phyloP scores from a whole-genome alignment of 2,888 invertebrate genomes.

The Therioaphis trifolii region DNA sequence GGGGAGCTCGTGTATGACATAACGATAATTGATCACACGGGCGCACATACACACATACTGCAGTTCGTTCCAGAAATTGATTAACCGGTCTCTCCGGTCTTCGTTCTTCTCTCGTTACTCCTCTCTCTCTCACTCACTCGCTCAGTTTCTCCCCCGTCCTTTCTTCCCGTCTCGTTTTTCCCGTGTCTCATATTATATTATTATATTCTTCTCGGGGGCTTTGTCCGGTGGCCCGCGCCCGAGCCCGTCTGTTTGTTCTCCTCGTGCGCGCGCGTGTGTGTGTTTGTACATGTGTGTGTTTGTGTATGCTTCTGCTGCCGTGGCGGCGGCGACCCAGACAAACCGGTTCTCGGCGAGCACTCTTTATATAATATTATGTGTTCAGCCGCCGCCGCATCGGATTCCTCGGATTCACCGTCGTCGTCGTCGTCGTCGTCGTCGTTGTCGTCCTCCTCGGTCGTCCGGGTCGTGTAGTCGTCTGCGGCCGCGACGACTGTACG shows the following conservation, averaged over 20 bases:
- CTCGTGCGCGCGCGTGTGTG: not conserved
- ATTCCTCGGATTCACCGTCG: constrained; percentile 54
- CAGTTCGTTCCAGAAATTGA: constrained; percentile 60
- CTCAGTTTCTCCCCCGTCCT: not conserved
- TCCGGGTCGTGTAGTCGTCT: not conserved
- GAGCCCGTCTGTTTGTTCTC: constrained; percentile 48
- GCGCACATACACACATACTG: not conserved
- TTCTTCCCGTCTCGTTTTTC: not conserved
- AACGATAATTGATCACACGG: constrained; percentile 62
- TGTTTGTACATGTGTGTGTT: not conserved
- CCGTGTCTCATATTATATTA: constrained; percentile 21
- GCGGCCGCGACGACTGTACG: not conserved
- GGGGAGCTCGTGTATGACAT: constrained; percentile 58
- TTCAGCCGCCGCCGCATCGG: constrained; percentile 34
- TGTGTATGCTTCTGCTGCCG: constrained; percentile 29
- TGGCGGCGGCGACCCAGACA: constrained; percentile 41
- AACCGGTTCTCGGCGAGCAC: constrained; percentile 49
- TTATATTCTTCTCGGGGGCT: constrained; percentile 53
- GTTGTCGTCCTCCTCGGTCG: not conserved
- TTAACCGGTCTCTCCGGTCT: constrained; percentile 60
- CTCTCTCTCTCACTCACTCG: not conserved
- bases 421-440: constrained; percentile 14
- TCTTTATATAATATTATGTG: constrained; percentile 40
- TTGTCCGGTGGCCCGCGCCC: constrained; percentile 59
- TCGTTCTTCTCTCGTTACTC: not conserved